These are phyloP conservation scores for Amphimallon solstitiale DNA, from an alignment of 2,888 invertebrate genomes.

Conservation along the genomic window DNA sequence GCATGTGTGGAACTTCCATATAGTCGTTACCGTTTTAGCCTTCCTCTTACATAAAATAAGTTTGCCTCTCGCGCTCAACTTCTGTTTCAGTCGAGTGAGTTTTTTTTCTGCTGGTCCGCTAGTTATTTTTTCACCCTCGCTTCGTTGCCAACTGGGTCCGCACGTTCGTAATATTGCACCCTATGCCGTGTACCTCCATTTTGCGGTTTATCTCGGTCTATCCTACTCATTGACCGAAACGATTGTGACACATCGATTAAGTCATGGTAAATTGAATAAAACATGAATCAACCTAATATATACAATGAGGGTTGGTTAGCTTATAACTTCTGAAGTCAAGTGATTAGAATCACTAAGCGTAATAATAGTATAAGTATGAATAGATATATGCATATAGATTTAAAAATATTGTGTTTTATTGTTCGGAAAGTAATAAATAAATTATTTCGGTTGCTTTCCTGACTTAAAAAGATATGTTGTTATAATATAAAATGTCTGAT, in stretches of 20 bases:
- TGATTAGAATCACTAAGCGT: too few relatives aligned
- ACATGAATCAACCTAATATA: background rate
- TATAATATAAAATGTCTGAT: too few relatives aligned
- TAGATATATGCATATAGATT: too few relatives aligned
- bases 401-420: too few relatives aligned
- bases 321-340: too few relatives aligned
- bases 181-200: background rate
- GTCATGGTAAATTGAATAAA: background rate
- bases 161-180: background rate
- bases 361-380: too few relatives aligned
- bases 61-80: too few relatives aligned
- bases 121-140: conserved; percentile 5
- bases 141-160: background rate
- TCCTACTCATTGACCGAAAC: conserved; percentile 20
- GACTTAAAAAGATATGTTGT: too few relatives aligned
- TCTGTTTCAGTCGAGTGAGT: too few relatives aligned
- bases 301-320: background rate
- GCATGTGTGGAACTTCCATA: background rate
- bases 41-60: background rate
- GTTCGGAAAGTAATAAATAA: too few relatives aligned
- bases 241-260: conserved; percentile 1
- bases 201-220: background rate
- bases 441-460: too few relatives aligned
- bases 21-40: background rate
- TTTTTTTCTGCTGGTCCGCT: background rate